Evolutionary conservation across 2,888 invertebrate genomes (phyloP).

Genomic region (Scaptomyza flava): DNA sequence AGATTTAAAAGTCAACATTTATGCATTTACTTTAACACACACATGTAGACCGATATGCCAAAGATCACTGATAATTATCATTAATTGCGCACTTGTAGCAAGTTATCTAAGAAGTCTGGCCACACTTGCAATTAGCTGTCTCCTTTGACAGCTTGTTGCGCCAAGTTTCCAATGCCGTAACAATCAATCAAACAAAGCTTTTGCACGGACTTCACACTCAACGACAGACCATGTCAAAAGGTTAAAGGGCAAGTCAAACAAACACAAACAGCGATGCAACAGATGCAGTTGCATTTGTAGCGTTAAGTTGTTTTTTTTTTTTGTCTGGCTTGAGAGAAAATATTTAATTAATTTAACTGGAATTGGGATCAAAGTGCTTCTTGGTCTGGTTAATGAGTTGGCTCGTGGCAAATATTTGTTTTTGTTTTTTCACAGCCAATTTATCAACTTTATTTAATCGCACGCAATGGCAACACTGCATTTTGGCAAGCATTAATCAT

Average conservation of each 20-base stretch:
- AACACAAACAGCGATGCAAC: conserved; percentile 17
- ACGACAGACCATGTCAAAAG: conserved; percentile 40
- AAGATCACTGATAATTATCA: conserved; percentile 32
- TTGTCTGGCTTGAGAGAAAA: conserved; percentile 17
- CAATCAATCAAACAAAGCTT: conserved; percentile 77
- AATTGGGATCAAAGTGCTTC: conserved; percentile 18
- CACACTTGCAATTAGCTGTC: conserved; percentile 16
- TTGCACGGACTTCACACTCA: conserved; percentile 54
- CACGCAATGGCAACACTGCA: conserved; percentile 55
- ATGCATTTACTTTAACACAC: neutral
- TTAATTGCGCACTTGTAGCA: conserved; percentile 29
- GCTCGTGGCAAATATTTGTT: conserved; percentile 20
- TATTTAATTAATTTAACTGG: conserved; percentile 54
- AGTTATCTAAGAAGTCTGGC: conserved; percentile 2
- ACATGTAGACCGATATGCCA: too few relatives aligned
- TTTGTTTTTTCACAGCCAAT: conserved; percentile 46
- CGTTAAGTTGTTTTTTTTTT: too few relatives aligned
- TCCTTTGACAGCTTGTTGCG: conserved; percentile 31
- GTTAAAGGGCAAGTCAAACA: conserved; percentile 35
- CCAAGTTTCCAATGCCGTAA: conserved; percentile 73
- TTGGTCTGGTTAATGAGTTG: conserved; percentile 38
- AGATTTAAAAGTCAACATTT: neutral
- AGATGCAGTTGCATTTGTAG: conserved; percentile 25
- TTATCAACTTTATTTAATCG: conserved; percentile 66
- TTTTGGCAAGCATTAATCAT: conserved; percentile 81